Percentiles rank a stretch among this genome's conserved stretches.
Evolutionary conservation across 2,888 invertebrate species (phyloP).

Genomic region (Thecocarcelia acutangulata): DNA sequence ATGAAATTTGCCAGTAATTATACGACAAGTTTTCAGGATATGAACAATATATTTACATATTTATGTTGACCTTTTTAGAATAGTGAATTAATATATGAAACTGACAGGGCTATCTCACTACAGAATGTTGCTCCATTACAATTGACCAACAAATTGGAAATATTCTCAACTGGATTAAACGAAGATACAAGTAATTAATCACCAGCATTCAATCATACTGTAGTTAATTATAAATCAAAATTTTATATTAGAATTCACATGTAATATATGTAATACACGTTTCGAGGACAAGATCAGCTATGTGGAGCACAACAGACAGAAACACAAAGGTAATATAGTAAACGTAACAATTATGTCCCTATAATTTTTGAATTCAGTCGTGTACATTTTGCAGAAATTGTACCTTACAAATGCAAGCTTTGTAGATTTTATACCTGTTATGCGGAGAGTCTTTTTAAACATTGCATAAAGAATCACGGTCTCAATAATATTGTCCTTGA

Average conservation of each 20-base stretch:
- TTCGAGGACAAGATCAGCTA: slow-evolving; percentile 43
- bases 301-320: slow-evolving; percentile 43
- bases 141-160: not conserved
- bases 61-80: too few relatives aligned
- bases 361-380: not conserved
- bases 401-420: slow-evolving; percentile 66
- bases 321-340: slow-evolving; percentile 55
- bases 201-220: too few relatives aligned
- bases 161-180: not conserved
- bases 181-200: slow-evolving; percentile 32
- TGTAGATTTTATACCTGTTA: slow-evolving; percentile 68
- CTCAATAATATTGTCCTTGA: slow-evolving; percentile 48
- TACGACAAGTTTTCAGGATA: too few relatives aligned
- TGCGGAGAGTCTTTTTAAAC: slow-evolving; percentile 67
- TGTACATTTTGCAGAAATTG: slow-evolving; percentile 54
- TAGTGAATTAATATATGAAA: not conserved
- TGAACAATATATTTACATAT: too few relatives aligned
- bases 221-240: too few relatives aligned
- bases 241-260: slow-evolving; percentile 14
- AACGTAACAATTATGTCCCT: not conserved
- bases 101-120: too few relatives aligned
- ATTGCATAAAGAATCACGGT: slow-evolving; percentile 64
- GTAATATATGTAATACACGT: slow-evolving; percentile 38
- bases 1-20: too few relatives aligned
- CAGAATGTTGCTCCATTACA: not conserved